phyloP scores from a whole-genome alignment of 2,113 vertebrate genomes.

The Coracopsis vasa region DNA sequence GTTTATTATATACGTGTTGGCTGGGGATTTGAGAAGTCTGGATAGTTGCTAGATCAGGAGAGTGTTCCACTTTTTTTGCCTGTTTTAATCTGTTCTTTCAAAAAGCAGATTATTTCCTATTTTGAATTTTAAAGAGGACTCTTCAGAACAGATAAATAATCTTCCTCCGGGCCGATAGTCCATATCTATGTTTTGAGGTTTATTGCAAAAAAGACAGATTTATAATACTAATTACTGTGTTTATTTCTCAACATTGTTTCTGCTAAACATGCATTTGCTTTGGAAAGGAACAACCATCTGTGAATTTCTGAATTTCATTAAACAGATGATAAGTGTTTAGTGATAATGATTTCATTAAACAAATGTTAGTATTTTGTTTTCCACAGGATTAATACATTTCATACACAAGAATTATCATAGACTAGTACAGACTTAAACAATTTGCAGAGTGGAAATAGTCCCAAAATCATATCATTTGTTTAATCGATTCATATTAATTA shows the following conservation, averaged over 20 bases:
- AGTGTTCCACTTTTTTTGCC: background rate
- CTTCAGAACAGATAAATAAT: conserved; percentile 6
- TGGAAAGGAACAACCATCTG: conserved; percentile 38
- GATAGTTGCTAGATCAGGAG: background rate
- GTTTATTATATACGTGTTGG: background rate
- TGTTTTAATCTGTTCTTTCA: conserved; percentile 21
- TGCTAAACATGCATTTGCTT: conserved; percentile 30
- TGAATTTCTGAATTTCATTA: conserved; percentile 56
- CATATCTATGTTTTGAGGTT: background rate
- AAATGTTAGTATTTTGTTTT: conserved; percentile 48
- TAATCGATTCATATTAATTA: background rate
- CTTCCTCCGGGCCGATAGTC: background rate
- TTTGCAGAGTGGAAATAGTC: conserved; percentile 25
- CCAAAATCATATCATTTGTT: background rate
- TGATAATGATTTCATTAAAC: conserved; percentile 60
- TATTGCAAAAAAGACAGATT: background rate
- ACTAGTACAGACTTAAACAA: background rate
- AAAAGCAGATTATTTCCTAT: conserved; percentile 39
- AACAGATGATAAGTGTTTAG: conserved; percentile 52
- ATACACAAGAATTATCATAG: conserved; percentile 17
- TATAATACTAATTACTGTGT: conserved; percentile 17
- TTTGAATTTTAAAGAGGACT: conserved; percentile 27
- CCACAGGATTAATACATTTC: conserved; percentile 27
- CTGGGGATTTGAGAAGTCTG: background rate
- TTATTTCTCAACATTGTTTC: conserved; percentile 36